These are phyloP conservation scores for Alfaro cultratus DNA, from an alignment of 2,797 vertebrate genomes.

Conservation along the genomic window DNA sequence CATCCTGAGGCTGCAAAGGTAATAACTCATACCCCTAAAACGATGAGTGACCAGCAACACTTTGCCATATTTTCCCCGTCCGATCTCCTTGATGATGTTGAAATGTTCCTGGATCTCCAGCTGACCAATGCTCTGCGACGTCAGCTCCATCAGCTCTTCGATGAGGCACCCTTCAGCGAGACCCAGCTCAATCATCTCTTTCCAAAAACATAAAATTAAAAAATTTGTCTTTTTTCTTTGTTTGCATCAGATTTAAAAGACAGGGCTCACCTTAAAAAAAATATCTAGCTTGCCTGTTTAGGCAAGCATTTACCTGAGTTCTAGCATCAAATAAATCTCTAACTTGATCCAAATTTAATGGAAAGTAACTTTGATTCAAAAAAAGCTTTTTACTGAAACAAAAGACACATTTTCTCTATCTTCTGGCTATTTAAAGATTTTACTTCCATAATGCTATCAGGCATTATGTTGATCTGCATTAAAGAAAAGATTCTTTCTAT, in stretches of 20 bases:
- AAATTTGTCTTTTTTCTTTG: no score
- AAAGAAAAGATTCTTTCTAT: background rate
- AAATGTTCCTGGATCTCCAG: slow-evolving; percentile 84
- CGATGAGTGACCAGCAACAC: slow-evolving; percentile 85
- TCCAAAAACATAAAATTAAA: background rate
- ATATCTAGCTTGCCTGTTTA: background rate
- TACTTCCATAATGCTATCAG: background rate
- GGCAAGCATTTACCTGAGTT: background rate
- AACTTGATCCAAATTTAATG: background rate
- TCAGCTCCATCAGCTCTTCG: slow-evolving; percentile 84
- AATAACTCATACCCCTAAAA: slow-evolving; percentile 71
- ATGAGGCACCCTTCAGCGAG: slow-evolving; percentile 77
- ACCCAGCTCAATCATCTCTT: slow-evolving; percentile 77
- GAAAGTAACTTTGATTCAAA: background rate
- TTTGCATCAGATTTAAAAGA: background rate
- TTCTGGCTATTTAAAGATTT: background rate
- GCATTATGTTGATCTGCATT: background rate
- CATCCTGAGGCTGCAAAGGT: background rate
- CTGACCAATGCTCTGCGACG: slow-evolving; percentile 78
- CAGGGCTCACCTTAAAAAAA: background rate
- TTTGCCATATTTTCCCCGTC: slow-evolving; percentile 82
- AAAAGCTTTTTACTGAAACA: background rate
- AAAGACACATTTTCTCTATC: background rate
- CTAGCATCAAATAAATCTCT: background rate
- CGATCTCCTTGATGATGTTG: slow-evolving; percentile 84